A percentile compares a stretch with the other conserved stretches of the same genome.
These are phyloP conservation scores for Centropyge bicolor DNA, from an alignment of 2,797 vertebrate species.

Conservation along the genomic window DNA sequence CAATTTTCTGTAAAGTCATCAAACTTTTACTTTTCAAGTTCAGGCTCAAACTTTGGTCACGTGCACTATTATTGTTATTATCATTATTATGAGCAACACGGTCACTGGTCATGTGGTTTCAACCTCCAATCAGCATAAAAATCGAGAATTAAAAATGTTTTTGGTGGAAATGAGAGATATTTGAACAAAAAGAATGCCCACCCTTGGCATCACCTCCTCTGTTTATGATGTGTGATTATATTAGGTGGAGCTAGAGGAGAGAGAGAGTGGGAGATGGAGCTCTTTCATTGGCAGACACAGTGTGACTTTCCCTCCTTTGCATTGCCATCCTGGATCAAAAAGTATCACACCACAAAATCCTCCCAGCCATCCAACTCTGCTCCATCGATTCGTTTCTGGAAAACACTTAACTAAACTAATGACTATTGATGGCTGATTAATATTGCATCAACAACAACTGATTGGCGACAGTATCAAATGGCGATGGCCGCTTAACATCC, in stretches of 20 bases:
- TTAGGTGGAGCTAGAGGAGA: slow-evolving; percentile 6
- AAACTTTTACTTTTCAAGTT: background rate
- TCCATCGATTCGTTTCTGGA: slow-evolving; percentile 87
- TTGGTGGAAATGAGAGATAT: background rate
- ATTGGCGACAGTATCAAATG: slow-evolving; percentile 77
- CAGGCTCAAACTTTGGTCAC: background rate
- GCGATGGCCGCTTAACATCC: slow-evolving; percentile 66
- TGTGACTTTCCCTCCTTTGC: slow-evolving; percentile 49
- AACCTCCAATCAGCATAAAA: background rate
- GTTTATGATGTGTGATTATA: slow-evolving; percentile 9
- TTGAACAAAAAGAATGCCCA: background rate
- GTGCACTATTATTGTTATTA: background rate
- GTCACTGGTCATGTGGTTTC: background rate
- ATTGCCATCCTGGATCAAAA: slow-evolving; percentile 67
- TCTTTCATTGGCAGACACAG: slow-evolving; percentile 64
- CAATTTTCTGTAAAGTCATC: background rate
- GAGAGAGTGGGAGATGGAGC: slow-evolving; percentile 39
- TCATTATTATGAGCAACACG: background rate
- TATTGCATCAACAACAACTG: slow-evolving; percentile 89
- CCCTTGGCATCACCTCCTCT: slow-evolving; percentile 10
- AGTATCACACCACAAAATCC: slow-evolving; percentile 69
- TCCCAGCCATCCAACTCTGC: slow-evolving; percentile 63
- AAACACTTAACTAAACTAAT: slow-evolving; percentile 89
- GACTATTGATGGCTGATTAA: slow-evolving; percentile 90
- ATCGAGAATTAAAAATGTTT: background rate